phyloP scores from a whole-genome alignment of 2,888 invertebrate species.

The Formica aserva region DNA sequence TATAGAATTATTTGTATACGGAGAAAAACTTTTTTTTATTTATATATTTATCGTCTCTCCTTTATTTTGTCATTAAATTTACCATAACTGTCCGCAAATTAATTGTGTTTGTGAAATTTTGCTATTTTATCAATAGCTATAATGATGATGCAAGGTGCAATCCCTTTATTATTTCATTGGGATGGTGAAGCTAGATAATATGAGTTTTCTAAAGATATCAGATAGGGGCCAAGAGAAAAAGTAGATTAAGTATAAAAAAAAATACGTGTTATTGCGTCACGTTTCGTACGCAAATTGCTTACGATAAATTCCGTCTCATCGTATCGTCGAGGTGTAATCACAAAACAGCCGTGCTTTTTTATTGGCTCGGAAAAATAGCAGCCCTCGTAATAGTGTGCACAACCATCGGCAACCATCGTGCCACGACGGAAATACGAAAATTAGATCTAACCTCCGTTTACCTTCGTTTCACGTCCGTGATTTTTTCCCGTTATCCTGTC shows the following conservation, averaged over 20 bases:
- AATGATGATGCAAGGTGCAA: neutral
- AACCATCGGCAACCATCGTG: constrained; percentile 23
- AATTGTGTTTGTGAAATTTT: neutral
- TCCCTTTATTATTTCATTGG: neutral
- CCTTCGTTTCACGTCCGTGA: constrained; percentile 33
- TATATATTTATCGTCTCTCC: neutral
- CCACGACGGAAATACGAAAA: constrained; percentile 49
- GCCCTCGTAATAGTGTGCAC: constrained; percentile 37
- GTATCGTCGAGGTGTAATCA: neutral
- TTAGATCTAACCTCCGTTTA: constrained; percentile 30
- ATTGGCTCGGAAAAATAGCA: constrained; percentile 53
- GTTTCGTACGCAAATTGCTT: neutral
- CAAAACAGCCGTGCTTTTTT: constrained; percentile 38
- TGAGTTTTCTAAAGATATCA: neutral
- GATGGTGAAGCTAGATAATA: neutral
- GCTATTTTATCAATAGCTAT: neutral
- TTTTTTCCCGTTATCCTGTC: constrained; percentile 3
- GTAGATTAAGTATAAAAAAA: neutral
- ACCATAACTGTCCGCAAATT: neutral
- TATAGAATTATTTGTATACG: neutral
- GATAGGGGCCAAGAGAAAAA: neutral
- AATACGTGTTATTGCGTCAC: neutral
- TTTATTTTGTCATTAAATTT: constrained; percentile 14
- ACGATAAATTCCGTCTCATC: constrained; percentile 33
- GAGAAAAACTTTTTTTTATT: neutral